Evolutionary conservation across 2,797 vertebrate species (phyloP), one percentile per base, ranked within the genome.

Genomic region (Malacoctenus gilli): DNA sequence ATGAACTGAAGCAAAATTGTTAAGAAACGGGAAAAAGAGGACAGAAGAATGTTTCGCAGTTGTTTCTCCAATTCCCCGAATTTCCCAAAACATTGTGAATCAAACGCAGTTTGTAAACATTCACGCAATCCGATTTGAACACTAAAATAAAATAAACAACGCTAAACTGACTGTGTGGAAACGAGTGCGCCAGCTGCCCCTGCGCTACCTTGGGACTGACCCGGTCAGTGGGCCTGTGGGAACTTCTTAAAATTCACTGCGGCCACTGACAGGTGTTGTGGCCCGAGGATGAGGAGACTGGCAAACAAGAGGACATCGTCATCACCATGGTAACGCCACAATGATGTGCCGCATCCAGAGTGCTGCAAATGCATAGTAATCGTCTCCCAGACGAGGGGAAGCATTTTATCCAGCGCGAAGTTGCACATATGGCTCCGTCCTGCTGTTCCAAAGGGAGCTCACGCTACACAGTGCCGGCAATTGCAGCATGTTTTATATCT

Each of bases 261-360:
- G 20, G 22, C 36, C 15, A 1, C 39, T 40, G 66, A 60, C 59
- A 76, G 78, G 63, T 85, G 49, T 69, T 59, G 30, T 41, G 78
- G 74, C 71, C 65, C 19, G 21, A 61, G 25, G 30, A 72, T 16
- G 40, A 25, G 32, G 39, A 72, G 52, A 58, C 22, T 30, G 52
- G 50, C 78, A 85, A 75, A 84, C 61, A 75, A 69, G 68, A 77
- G 53, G 61, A 70, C 82, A 49, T 38, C 60, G 63, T 80, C 71
- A 71, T 91, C 76, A 54, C 85, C 86, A 88, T 91, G 87, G 86
- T 63, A 87, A 91, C 84, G 4, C 20, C 42, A 73, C 58, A 66
- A 14, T 67, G 49, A 72, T 64, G 56, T 73, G 63, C 55, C 34
- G 34, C 49, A 61, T 48, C 47, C 39, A 18, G 42, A 72, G 75